Percentiles rank a stretch among this genome's conserved stretches.
phyloP scores from a whole-genome alignment of 2,797 vertebrate genomes.

The Cossypha heuglini region DNA sequence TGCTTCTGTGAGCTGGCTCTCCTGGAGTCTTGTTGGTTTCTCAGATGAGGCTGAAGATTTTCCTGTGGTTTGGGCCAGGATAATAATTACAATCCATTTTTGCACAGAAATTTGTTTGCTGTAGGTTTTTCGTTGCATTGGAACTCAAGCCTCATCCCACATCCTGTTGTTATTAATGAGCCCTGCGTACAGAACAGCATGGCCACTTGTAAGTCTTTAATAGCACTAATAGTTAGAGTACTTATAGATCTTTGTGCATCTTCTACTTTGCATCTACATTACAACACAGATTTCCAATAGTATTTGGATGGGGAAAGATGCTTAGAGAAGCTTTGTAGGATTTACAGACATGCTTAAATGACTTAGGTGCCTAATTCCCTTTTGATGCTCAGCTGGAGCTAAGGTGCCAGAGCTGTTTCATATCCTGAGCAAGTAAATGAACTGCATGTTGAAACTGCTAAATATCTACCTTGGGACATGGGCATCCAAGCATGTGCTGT shows the following conservation, averaged over 20 bases:
- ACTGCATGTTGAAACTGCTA: background rate
- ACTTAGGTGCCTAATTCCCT: constrained; percentile 40
- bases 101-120: background rate
- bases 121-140: background rate
- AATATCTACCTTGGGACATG: background rate
- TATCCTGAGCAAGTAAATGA: background rate
- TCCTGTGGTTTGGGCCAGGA: background rate
- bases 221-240: background rate
- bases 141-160: background rate
- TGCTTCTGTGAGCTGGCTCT: background rate
- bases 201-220: background rate
- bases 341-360: constrained; percentile 14
- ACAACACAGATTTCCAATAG: background rate
- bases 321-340: constrained; percentile 18
- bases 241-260: background rate
- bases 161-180: background rate
- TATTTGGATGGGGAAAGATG: constrained; percentile 8
- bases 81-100: background rate
- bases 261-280: background rate
- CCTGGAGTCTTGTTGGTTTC: background rate
- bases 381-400: background rate
- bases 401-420: background rate
- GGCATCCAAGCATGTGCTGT: background rate
- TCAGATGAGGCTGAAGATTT: background rate
- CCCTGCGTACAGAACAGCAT: background rate